A percentile compares a stretch with the other conserved stretches of the same genome.
These are phyloP conservation scores for Neoitamus cyanurus DNA, from an alignment of 2,888 invertebrate genomes.

Conservation along the genomic window DNA sequence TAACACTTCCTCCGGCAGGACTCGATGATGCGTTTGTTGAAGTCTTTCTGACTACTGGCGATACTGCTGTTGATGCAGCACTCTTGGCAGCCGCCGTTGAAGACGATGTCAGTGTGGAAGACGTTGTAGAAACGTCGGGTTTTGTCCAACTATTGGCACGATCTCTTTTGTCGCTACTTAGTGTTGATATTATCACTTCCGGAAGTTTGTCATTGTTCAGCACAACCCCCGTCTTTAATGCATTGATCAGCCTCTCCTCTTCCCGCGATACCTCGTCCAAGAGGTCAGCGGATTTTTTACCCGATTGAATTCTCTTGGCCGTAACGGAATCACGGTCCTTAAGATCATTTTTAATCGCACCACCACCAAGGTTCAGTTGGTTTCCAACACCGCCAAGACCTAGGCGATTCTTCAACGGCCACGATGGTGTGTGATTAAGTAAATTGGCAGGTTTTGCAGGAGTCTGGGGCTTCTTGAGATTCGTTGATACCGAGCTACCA, in stretches of 20 bases:
- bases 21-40: constrained; percentile 50
- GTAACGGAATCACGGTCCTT: constrained; percentile 19
- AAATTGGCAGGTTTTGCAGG: constrained; percentile 57
- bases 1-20: constrained; percentile 49
- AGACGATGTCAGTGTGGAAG: constrained; percentile 14
- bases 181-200: constrained; percentile 55
- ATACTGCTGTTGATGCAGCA: not conserved
- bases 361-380: not conserved
- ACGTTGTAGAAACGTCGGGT: constrained; percentile 42
- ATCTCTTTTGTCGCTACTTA: constrained; percentile 48
- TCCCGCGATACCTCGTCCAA: constrained; percentile 82
- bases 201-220: constrained; percentile 65
- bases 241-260: constrained; percentile 82
- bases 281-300: constrained; percentile 60
- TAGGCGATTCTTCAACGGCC: constrained; percentile 71
- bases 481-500: constrained; percentile 34
- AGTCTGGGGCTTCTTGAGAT: constrained; percentile 55
- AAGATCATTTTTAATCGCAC: constrained; percentile 48
- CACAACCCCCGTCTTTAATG: constrained; percentile 78
- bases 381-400: constrained; percentile 49
- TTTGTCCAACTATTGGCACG: constrained; percentile 43
- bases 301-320: constrained; percentile 45
- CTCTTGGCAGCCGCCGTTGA: constrained; percentile 21
- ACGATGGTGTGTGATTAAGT: constrained; percentile 66
- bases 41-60: constrained; percentile 47